Evolutionary conservation across 1,140 invertebrate genomes (phyloP).

Genomic region (Habropoda laboriosa): DNA sequence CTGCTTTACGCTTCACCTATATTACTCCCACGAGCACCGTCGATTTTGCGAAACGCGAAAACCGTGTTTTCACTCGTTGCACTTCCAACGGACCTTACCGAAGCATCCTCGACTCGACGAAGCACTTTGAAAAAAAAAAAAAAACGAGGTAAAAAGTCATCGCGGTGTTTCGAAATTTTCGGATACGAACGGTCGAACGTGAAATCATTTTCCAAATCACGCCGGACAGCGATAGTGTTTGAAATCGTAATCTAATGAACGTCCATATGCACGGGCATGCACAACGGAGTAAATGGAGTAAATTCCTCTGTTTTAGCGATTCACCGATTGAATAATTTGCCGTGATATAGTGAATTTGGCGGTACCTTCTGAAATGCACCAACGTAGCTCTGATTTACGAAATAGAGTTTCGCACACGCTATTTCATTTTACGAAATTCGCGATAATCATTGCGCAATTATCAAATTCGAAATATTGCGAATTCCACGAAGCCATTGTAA

Average conservation of each 20-base stretch:
- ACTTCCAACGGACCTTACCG: not conserved
- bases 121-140: not conserved
- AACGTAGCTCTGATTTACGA: not conserved
- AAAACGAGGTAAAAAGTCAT: not conserved
- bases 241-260: not conserved
- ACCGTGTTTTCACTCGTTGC: not conserved
- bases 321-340: not conserved
- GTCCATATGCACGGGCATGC: not conserved
- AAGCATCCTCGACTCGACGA: not conserved
- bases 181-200: not conserved
- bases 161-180: not conserved
- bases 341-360: not conserved
- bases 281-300: too few relatives aligned
- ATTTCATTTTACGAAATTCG: not conserved
- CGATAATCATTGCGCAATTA: not conserved
- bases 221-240: too few relatives aligned
- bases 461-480: not conserved
- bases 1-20: not conserved
- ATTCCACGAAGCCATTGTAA: not conserved
- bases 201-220: not conserved
- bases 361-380: not conserved
- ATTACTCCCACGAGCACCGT: not conserved
- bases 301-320: not conserved
- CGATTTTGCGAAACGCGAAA: not conserved
- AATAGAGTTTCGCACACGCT: not conserved